These are phyloP conservation scores for Saccostrea glomerata DNA, from an alignment of 1,140 invertebrate species.

Conservation along the genomic window DNA sequence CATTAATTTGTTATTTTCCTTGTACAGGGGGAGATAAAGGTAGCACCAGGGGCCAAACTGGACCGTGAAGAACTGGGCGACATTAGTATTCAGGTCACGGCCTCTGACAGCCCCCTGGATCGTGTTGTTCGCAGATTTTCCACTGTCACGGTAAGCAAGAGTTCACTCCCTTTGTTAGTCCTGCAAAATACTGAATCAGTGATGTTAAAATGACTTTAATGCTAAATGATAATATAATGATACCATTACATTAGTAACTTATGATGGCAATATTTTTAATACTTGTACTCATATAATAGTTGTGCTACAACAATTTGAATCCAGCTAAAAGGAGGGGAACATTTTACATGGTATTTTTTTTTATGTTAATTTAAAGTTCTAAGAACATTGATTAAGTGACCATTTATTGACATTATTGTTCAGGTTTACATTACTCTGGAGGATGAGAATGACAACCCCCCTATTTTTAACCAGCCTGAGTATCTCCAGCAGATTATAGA, in stretches of 20 bases:
- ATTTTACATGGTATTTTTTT: no score
- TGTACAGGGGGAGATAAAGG: slow-evolving; percentile 51
- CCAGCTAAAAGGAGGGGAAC: no score
- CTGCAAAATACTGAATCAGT: background rate
- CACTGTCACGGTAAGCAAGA: slow-evolving; percentile 40
- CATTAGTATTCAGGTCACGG: slow-evolving; percentile 88
- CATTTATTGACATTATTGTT: background rate
- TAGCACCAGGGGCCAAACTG: slow-evolving; percentile 84
- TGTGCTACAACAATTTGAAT: no score
- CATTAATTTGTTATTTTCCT: background rate
- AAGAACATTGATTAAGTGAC: background rate
- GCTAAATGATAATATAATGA: no score
- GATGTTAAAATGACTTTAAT: no score
- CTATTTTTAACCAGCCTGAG: slow-evolving; percentile 59
- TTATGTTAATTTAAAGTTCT: no score
- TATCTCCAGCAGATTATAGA: slow-evolving; percentile 69
- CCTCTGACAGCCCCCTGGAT: slow-evolving; percentile 85
- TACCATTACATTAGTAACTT: no score
- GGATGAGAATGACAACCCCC: slow-evolving; percentile 81
- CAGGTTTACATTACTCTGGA: slow-evolving; percentile 84
- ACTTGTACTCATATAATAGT: no score
- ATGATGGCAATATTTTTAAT: no score
- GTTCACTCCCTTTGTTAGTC: background rate
- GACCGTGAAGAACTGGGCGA: slow-evolving; percentile 88
- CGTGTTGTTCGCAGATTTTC: slow-evolving; percentile 41